phyloP scores from a whole-genome alignment of 2,888 invertebrate genomes.

The Stegana nigrithorax region DNA sequence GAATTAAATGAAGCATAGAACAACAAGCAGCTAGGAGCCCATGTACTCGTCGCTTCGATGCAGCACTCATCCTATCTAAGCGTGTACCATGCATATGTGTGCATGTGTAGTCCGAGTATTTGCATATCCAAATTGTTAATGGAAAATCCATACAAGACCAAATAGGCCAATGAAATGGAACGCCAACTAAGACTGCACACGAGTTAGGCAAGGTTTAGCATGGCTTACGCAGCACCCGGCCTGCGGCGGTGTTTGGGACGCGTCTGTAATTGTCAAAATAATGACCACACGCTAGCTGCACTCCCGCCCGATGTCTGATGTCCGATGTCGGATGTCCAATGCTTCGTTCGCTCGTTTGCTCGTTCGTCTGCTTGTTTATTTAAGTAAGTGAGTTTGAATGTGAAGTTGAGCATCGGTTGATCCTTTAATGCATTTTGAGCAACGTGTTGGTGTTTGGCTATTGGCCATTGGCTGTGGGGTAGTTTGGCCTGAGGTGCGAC shows the following conservation, averaged over 20 bases:
- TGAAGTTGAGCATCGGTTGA: conserved; percentile 53
- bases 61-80: not conserved
- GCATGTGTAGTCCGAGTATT: not conserved
- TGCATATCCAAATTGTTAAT: conserved; percentile 50
- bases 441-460: conserved; percentile 7
- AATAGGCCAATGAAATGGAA: conserved; percentile 42
- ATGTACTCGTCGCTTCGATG: not conserved
- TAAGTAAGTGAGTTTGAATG: conserved; percentile 22
- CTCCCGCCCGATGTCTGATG: conserved; percentile 27
- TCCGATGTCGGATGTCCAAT: too few species aligned
- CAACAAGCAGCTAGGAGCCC: conserved; percentile 57
- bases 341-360: too few species aligned
- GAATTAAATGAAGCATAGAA: conserved; percentile 59
- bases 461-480: not conserved
- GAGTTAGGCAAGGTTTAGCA: conserved; percentile 20
- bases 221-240: not conserved
- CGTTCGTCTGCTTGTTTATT: conserved; percentile 27
- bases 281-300: conserved; percentile 51
- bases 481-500: conserved; percentile 4
- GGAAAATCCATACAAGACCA: conserved; percentile 54
- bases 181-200: not conserved
- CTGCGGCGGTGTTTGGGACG: not conserved
- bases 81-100: conserved; percentile 16
- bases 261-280: conserved; percentile 63
- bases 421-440: conserved; percentile 62